A percentile compares a stretch with the other conserved stretches of the same genome.
These are phyloP conservation scores for Etia nguti DNA, from an alignment of 2,113 vertebrate genomes.

Conservation along the genomic window DNA sequence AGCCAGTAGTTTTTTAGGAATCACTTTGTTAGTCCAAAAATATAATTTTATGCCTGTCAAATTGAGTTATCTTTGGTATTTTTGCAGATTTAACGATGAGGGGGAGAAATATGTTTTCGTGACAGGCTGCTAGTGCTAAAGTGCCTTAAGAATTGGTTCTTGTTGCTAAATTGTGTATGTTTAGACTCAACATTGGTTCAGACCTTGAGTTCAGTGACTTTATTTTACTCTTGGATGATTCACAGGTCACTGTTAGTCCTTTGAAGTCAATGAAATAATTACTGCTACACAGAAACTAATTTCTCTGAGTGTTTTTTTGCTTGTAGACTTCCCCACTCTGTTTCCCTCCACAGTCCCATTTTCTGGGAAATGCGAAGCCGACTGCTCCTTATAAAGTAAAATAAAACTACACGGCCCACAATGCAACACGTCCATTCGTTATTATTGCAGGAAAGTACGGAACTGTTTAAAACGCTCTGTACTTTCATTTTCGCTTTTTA, in stretches of 20 bases:
- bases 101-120: neutral
- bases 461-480: neutral
- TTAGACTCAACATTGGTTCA: neutral
- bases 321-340: neutral
- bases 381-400: neutral
- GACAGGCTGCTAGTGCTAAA: neutral
- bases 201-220: neutral
- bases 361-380: neutral
- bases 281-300: neutral
- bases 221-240: neutral
- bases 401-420: constrained; percentile 50
- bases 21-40: neutral
- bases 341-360: neutral
- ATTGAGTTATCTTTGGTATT: neutral
- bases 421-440: neutral
- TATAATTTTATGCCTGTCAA: neutral
- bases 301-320: neutral
- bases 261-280: neutral
- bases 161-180: neutral
- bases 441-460: constrained; percentile 38
- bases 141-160: neutral
- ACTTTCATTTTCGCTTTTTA: constrained; percentile 75
- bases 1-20: neutral
- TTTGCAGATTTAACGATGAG: neutral
- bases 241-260: neutral